Evolutionary conservation across 1,140 invertebrate genomes (phyloP).

Genomic region (Lasioglossum albipes): DNA sequence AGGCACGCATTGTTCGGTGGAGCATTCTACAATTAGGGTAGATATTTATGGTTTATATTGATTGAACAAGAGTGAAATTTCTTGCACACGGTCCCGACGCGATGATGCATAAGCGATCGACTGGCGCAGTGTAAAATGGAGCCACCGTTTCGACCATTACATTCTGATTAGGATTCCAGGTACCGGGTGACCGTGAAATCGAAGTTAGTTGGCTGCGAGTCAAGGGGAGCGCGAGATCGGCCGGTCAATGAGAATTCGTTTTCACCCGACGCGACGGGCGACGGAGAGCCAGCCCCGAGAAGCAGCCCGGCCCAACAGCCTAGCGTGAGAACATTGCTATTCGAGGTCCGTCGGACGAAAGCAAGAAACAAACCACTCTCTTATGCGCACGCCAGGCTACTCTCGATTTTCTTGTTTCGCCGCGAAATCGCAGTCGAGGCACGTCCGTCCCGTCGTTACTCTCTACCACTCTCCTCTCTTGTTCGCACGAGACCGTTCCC

Average conservation of each 20-base stretch:
- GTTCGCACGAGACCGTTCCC: not conserved
- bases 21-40: too few relatives aligned
- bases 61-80: too few relatives aligned
- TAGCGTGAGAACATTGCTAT: constrained; percentile 41
- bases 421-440: constrained; percentile 12
- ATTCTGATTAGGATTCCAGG: constrained; percentile 55
- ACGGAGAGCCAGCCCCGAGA: not conserved
- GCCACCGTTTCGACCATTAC: constrained; percentile 24
- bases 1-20: too few relatives aligned
- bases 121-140: too few relatives aligned
- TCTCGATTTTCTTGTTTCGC: constrained; percentile 41
- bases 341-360: constrained; percentile 52
- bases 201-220: constrained; percentile 48
- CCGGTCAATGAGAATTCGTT: constrained; percentile 36
- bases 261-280: constrained; percentile 35
- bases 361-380: constrained; percentile 38
- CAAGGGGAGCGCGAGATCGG: constrained; percentile 39
- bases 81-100: too few relatives aligned
- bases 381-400: constrained; percentile 1
- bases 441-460: constrained; percentile 24
- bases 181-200: constrained; percentile 57
- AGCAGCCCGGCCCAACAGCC: not conserved
- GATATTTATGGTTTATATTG: too few relatives aligned
- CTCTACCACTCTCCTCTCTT: not conserved
- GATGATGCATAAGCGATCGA: too few relatives aligned